Base-by-base conservation (phyloP, 2,888 invertebrate species). In the Dendrolimus houi region DNA sequence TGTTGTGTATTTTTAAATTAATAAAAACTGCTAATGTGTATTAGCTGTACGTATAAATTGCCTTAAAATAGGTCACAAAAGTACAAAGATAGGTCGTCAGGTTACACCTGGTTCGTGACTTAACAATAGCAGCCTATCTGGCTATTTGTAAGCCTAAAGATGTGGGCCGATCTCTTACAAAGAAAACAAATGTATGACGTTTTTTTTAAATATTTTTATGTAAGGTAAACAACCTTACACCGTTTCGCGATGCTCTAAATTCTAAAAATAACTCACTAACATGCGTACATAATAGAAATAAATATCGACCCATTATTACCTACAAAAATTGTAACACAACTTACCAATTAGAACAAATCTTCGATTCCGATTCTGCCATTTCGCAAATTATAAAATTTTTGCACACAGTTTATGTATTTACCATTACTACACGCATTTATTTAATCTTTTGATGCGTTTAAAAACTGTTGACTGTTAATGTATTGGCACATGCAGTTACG, bases 331-430 rank as follows among this genome's bases (percentile, higher is more conserved):
- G 57, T 56, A 59, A 58, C 57, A 60, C 56, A 66, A 81, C 92
- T 90, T 67, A 92, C 92, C 92, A 92, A 77, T 92, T 92, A 52
- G 79, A 79, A 71, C 92, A 92, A 58, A 76, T 74, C 71, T 86
- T 85, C 53, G 81, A 78, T 64, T 87, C 89, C 42, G 76, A 77
- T 64, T 83, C 85, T 53, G 87, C 86, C 88, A 88, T 89, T 65
- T 66, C 60, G 56, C 52, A 41, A 17, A 56, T 56, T 57, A 53
- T 54, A 14, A 47, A 9, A 9, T 10, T 47, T 10, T 47, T 9
- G 6, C 9, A 42, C 42, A 47, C 47, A 47, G 12, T 47, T 47
- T 47, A 12, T 10, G 12, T 47, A 47, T 12, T 47, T 47, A 47
- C 12, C 47, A 47, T 47, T 47, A 47, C 47, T 10, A 47, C 12